Percentiles rank a stretch among this genome's conserved stretches.
Evolutionary conservation across 2,113 vertebrate genomes (phyloP).

Genomic region (Artemisiospiza belli): DNA sequence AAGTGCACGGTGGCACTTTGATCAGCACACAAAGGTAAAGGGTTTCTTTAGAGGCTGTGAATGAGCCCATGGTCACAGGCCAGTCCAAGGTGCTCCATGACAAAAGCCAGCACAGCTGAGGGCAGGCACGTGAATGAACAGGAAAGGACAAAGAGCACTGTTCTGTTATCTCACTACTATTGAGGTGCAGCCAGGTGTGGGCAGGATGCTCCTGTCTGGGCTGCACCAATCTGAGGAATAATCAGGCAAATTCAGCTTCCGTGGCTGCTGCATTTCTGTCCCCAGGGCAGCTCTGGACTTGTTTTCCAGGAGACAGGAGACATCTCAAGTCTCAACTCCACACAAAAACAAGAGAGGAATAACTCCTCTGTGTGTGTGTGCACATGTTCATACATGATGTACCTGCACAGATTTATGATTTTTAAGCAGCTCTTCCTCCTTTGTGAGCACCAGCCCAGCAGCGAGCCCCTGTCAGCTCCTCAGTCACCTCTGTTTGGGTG

Average conservation of each 20-base stretch:
- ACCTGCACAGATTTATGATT: not conserved
- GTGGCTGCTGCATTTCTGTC: not conserved
- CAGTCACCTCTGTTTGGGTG: not conserved
- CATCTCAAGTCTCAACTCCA: not conserved
- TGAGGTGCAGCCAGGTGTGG: not conserved
- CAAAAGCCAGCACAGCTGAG: not conserved
- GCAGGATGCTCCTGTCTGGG: not conserved
- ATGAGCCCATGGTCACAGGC: not conserved
- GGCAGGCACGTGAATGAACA: not conserved
- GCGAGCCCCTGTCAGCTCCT: not conserved
- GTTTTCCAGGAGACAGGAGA: not conserved
- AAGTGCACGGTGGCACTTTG: not conserved
- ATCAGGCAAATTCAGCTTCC: not conserved
- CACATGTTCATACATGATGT: not conserved
- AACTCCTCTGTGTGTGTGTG: not conserved
- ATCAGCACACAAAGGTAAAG: not conserved
- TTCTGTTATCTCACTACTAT: not conserved
- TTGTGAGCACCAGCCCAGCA: not conserved
- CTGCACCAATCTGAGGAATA: not conserved
- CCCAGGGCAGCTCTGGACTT: not conserved
- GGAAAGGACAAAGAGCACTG: not conserved
- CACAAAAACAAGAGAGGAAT: not conserved
- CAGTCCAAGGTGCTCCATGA: not conserved
- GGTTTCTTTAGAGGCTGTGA: not conserved
- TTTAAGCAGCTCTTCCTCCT: not conserved